phyloP scores from a whole-genome alignment of 2,113 vertebrate genomes.

The Diadophis punctatus region DNA sequence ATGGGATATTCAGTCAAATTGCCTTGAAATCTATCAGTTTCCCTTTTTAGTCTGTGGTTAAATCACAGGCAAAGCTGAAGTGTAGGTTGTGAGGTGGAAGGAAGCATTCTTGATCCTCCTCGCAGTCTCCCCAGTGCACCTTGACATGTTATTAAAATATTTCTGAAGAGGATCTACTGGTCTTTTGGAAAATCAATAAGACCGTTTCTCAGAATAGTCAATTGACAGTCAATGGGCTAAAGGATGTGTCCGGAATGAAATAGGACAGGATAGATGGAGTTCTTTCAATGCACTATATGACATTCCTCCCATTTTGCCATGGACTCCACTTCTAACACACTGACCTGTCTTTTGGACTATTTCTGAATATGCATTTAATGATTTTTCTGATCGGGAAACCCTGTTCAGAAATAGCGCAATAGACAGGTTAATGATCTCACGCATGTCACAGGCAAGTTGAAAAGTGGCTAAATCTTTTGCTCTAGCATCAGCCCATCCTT shows the following conservation, averaged over 20 bases:
- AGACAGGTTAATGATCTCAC: neutral
- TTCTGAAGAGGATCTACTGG: neutral
- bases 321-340: neutral
- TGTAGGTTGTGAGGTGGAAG: neutral
- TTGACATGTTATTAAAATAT: neutral
- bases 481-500: neutral
- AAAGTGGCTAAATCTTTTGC: neutral
- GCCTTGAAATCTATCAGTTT: neutral
- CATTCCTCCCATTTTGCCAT: neutral
- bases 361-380: neutral
- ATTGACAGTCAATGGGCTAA: neutral
- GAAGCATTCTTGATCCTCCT: neutral
- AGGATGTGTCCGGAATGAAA: neutral
- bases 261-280: neutral
- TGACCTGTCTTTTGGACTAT: neutral
- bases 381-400: neutral
- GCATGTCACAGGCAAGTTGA: neutral
- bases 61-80: neutral
- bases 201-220: neutral
- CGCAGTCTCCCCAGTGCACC: neutral
- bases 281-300: neutral
- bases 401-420: neutral
- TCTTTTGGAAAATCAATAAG: neutral
- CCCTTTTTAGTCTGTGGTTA: neutral
- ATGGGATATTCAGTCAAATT: neutral